Percentiles rank a stretch among this genome's conserved stretches.
Evolutionary conservation across 2,888 invertebrate species (phyloP).

Genomic region (Thymelicus sylvestris): DNA sequence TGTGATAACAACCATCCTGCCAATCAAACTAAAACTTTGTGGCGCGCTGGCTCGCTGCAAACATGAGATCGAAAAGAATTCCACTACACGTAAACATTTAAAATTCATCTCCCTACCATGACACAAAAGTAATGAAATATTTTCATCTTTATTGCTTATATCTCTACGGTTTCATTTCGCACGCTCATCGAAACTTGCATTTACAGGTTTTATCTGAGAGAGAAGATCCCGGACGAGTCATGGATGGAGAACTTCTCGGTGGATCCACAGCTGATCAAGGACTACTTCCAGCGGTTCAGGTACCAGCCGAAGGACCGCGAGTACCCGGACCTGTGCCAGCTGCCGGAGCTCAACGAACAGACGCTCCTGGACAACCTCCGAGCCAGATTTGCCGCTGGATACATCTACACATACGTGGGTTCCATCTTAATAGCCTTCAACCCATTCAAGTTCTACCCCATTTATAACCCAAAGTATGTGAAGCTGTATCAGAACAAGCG

Average conservation of each 20-base stretch:
- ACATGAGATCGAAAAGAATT: slow-evolving; percentile 62
- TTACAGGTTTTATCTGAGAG: slow-evolving; percentile 93
- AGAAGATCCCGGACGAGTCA: slow-evolving; percentile 92
- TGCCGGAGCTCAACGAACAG: slow-evolving; percentile 97
- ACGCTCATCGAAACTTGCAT: slow-evolving; percentile 40
- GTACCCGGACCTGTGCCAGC: slow-evolving; percentile 97
- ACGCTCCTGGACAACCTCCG: slow-evolving; percentile 95
- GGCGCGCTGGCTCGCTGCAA: slow-evolving; percentile 58
- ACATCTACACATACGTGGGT: slow-evolving; percentile 98
- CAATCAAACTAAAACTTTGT: slow-evolving; percentile 72
- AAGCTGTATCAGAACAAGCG: slow-evolving; percentile 97
- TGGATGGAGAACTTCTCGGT: slow-evolving; percentile 95
- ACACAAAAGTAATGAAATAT: slow-evolving; percentile 70
- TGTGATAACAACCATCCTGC: slow-evolving; percentile 81
- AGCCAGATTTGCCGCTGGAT: slow-evolving; percentile 94
- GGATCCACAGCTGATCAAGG: slow-evolving; percentile 96
- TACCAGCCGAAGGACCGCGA: slow-evolving; percentile 97
- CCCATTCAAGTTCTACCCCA: slow-evolving; percentile 97
- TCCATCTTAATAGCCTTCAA: slow-evolving; percentile 98
- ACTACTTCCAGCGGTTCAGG: slow-evolving; percentile 95
- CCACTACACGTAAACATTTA: slow-evolving; percentile 60
- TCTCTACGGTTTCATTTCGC: slow-evolving; percentile 1
- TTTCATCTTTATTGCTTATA: slow-evolving; percentile 35
- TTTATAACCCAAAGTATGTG: slow-evolving; percentile 99
- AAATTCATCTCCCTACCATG: slow-evolving; percentile 57